These are phyloP conservation scores for Rhingia rostrata DNA, from an alignment of 2,888 invertebrate species.

Conservation along the genomic window DNA sequence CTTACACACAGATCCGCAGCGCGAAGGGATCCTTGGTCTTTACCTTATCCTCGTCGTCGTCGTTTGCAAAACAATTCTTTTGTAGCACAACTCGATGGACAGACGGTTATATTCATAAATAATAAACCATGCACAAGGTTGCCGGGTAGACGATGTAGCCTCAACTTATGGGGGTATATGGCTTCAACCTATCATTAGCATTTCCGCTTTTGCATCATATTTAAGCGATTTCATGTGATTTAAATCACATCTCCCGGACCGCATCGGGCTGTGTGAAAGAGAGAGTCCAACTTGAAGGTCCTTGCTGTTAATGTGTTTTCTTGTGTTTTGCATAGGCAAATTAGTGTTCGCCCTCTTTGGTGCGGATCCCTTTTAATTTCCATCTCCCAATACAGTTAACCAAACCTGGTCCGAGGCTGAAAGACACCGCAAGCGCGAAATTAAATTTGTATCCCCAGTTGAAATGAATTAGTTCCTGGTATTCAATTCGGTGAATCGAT, in stretches of 20 bases:
- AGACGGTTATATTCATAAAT: conserved; percentile 73
- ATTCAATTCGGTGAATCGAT: conserved; percentile 55
- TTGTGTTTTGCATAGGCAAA: conserved; percentile 69
- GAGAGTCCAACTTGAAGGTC: conserved; percentile 40
- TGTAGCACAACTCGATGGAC: conserved; percentile 55
- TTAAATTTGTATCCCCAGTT: conserved; percentile 46
- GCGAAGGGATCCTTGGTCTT: neutral
- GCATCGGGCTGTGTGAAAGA: too few species aligned
- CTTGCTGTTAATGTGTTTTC: conserved; percentile 45
- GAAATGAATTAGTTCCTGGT: conserved; percentile 74
- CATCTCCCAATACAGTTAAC: conserved; percentile 51
- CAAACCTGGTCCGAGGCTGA: conserved; percentile 15
- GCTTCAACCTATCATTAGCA: conserved; percentile 82
- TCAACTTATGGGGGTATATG: conserved; percentile 66
- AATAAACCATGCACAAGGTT: conserved; percentile 71
- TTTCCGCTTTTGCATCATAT: conserved; percentile 82
- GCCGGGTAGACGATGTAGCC: conserved; percentile 38
- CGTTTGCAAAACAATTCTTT: conserved; percentile 26
- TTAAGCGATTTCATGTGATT: conserved; percentile 72
- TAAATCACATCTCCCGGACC: conserved; percentile 67
- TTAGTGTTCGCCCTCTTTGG: conserved; percentile 59
- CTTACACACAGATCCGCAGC: conserved; percentile 52
- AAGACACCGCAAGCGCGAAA: conserved; percentile 48
- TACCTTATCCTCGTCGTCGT: neutral
- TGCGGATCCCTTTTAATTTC: conserved; percentile 56